phyloP scores from a whole-genome alignment of 2,797 vertebrate species.

The Acanthurus tractus region DNA sequence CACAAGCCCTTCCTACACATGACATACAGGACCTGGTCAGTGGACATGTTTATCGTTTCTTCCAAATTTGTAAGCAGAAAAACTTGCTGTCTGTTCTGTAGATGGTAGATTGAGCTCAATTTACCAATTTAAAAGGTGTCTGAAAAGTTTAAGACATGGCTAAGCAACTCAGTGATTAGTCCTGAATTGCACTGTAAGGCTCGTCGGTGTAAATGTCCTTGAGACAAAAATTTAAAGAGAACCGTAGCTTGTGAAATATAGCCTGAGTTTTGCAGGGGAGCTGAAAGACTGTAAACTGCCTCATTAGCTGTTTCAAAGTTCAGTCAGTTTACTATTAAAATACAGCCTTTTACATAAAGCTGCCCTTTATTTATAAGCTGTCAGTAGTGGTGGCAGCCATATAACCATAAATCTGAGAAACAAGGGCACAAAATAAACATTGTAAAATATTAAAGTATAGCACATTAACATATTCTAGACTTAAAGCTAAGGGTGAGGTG shows the following conservation, averaged over 20 bases:
- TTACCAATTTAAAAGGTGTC: not conserved
- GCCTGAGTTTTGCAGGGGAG: not conserved
- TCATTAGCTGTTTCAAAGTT: not conserved
- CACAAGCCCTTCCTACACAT: constrained; percentile 51
- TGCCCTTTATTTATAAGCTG: not conserved
- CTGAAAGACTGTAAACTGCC: not conserved
- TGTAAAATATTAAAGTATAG: not conserved
- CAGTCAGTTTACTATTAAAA: not conserved
- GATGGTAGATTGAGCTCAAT: constrained; percentile 32
- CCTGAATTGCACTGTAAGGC: no score
- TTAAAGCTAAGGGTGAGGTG: not conserved
- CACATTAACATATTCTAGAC: not conserved
- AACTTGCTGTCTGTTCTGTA: constrained; percentile 37
- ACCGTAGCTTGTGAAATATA: no score
- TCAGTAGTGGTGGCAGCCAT: constrained; percentile 5
- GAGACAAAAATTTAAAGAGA: no score
- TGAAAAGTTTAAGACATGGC: not conserved
- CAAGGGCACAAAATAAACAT: not conserved
- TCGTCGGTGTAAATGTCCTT: no score
- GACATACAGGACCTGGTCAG: constrained; percentile 28
- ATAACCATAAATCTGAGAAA: not conserved
- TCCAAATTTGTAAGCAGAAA: constrained; percentile 36
- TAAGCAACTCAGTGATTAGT: no score
- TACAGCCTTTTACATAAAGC: not conserved
- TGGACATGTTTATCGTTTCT: constrained; percentile 40